phyloP scores from a whole-genome alignment of 2,888 invertebrate genomes.

The Tipula vernalis region DNA sequence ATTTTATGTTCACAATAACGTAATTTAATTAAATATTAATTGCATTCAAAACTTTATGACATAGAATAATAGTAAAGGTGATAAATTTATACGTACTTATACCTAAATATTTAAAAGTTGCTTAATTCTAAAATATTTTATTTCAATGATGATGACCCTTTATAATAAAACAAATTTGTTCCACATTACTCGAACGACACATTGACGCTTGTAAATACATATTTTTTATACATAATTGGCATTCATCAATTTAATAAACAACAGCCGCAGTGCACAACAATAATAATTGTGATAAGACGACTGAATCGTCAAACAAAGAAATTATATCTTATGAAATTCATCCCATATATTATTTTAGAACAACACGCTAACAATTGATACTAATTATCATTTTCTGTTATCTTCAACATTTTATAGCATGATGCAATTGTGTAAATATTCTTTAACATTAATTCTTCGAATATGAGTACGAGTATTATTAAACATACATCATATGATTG shows the following conservation, averaged over 20 bases:
- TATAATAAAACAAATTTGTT: neutral
- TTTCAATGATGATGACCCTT: too few relatives aligned
- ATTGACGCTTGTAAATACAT: neutral
- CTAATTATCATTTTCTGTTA: neutral
- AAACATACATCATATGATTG: neutral
- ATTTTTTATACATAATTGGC: neutral
- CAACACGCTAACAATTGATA: neutral
- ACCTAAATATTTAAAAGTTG: too few relatives aligned
- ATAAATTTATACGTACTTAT: too few relatives aligned
- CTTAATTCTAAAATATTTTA: too few relatives aligned
- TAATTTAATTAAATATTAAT: too few relatives aligned
- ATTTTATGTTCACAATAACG: too few relatives aligned
- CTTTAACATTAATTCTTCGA: neutral
- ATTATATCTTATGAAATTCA: neutral
- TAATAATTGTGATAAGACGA: neutral
- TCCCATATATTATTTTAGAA: neutral
- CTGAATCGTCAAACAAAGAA: neutral
- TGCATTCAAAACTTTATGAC: too few relatives aligned
- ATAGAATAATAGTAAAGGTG: too few relatives aligned
- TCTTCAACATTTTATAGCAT: neutral
- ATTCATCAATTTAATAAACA: neutral
- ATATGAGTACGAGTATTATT: neutral
- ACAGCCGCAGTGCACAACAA: neutral
- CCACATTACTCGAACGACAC: neutral
- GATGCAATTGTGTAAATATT: neutral